Conservation (phyloP, 1,140 invertebrate genomes). For the Formica selysi region DNA sequence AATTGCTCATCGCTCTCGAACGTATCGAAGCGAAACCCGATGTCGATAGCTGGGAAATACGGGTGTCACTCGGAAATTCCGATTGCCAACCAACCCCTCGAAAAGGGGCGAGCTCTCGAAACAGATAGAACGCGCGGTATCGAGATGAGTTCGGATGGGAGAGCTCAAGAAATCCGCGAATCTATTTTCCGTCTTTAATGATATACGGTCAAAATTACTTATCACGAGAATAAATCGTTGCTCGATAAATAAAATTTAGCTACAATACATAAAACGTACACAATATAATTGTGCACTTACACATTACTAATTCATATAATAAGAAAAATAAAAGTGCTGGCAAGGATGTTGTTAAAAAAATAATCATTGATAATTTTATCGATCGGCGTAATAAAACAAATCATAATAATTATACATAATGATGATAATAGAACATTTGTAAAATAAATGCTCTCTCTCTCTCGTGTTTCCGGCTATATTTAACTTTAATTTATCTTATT, state of each 20-base stretch:
- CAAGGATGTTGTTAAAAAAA: no score
- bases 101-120: neutral
- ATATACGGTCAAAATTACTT: no score
- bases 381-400: neutral
- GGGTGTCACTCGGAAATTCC: conserved; percentile 52
- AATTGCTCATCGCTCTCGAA: conserved; percentile 20
- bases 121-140: neutral
- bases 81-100: conserved; percentile 26
- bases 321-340: neutral
- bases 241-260: neutral
- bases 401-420: neutral
- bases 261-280: no score
- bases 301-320: neutral
- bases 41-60: conserved; percentile 35
- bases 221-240: neutral
- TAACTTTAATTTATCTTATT: neutral
- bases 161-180: neutral
- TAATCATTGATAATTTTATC: neutral
- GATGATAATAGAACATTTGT: neutral
- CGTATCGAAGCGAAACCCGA: conserved; percentile 3
- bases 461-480: neutral
- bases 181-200: neutral
- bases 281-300: no score
- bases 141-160: neutral
- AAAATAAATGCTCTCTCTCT: neutral